A percentile compares a stretch with the other conserved stretches of the same genome.
phyloP scores from a whole-genome alignment of 2,113 vertebrate species.

The Peromyscus maniculatus region DNA sequence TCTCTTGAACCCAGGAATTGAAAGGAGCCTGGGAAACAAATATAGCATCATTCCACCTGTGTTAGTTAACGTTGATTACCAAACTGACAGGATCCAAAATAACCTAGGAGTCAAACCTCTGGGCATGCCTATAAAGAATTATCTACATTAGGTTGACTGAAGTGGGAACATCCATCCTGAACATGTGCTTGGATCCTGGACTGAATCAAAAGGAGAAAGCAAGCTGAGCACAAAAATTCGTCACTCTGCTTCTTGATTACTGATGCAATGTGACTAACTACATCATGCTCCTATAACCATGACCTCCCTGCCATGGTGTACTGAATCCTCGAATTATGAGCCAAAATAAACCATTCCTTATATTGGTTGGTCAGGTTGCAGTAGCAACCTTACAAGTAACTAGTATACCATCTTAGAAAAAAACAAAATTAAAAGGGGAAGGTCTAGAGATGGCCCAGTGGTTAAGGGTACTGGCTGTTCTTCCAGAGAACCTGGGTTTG shows the following conservation, averaged over 20 bases:
- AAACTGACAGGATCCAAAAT: background rate
- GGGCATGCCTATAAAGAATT: background rate
- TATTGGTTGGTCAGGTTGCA: background rate
- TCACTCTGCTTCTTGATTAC: background rate
- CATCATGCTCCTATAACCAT: background rate
- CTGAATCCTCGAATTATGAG: background rate
- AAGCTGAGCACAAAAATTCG: background rate
- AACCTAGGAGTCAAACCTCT: background rate
- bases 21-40: background rate
- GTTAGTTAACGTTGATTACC: background rate
- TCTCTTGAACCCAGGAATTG: background rate
- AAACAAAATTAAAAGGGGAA: background rate
- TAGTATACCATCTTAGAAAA: background rate
- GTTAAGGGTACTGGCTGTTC: background rate
- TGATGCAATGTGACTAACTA: background rate
- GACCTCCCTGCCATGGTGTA: background rate
- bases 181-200: background rate
- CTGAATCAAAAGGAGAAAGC: background rate
- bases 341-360: background rate
- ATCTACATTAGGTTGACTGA: background rate
- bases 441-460: background rate
- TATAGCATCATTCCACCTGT: background rate
- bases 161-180: background rate
- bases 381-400: background rate
- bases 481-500: background rate